Conservation (phyloP, 2,888 invertebrate genomes). For the Chrysina gloriosa region DNA sequence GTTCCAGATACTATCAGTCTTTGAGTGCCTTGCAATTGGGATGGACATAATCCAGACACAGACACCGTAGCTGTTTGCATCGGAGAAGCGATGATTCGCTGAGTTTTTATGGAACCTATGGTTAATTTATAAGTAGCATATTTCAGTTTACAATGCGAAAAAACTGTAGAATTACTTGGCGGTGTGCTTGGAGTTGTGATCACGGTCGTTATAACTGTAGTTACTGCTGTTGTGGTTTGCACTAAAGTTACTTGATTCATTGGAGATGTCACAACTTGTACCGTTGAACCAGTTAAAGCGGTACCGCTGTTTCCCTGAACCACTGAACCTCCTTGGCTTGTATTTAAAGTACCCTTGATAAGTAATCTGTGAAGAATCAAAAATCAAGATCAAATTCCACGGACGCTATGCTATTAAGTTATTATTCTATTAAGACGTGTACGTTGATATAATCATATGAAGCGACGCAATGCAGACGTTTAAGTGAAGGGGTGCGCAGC, state of each 20-base stretch:
- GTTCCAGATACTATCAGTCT: conserved; percentile 61
- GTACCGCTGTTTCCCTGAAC: conserved; percentile 49
- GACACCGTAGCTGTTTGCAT: conserved; percentile 63
- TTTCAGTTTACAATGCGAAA: no score
- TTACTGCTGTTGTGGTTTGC: conserved; percentile 60
- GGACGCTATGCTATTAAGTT: no score
- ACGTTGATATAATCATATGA: no score
- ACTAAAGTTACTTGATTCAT: conserved; percentile 60
- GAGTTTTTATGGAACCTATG: conserved; percentile 58
- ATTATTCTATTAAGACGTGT: no score
- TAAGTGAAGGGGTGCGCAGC: no score
- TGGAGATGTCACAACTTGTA: conserved; percentile 56
- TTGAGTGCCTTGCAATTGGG: conserved; percentile 64
- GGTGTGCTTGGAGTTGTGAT: conserved; percentile 60
- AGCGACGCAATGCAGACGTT: no score
- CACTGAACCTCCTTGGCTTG: conserved; percentile 19
- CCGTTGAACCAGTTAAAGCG: conserved; percentile 46
- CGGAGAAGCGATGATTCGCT: conserved; percentile 61
- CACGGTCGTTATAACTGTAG: conserved; percentile 61
- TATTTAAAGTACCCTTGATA: conserved; percentile 32
- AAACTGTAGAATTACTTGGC: conserved; percentile 56
- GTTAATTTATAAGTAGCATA: conserved; percentile 31
- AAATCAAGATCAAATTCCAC: background rate
- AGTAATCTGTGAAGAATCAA: conserved; percentile 37
- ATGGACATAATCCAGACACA: conserved; percentile 61